phyloP scores from a whole-genome alignment of 2,113 vertebrate genomes.

The Neolamprologus tretocephalus region DNA sequence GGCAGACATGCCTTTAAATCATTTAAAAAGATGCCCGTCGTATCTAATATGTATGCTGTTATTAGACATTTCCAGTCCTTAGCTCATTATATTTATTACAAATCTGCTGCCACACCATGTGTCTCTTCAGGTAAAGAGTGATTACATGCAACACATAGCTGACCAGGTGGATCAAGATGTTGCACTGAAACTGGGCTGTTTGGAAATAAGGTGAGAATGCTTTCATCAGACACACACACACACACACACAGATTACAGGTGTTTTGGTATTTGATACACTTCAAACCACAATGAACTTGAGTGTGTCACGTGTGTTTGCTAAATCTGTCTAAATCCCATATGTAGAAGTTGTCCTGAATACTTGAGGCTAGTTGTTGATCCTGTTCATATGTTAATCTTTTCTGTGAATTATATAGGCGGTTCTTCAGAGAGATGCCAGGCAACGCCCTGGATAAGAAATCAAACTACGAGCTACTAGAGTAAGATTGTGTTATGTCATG shows the following conservation, averaged over 20 bases:
- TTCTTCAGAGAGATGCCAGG: constrained; percentile 97
- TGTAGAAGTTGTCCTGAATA: neutral
- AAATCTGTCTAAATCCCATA: neutral
- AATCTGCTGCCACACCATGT: neutral
- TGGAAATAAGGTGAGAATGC: constrained; percentile 89
- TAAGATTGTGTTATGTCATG: constrained; percentile 69
- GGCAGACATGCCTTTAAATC: neutral
- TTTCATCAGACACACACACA: neutral
- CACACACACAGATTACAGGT: neutral
- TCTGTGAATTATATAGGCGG: constrained; percentile 72
- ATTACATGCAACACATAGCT: constrained; percentile 94
- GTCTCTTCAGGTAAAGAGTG: constrained; percentile 86
- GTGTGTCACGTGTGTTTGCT: neutral
- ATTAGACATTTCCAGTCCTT: neutral
- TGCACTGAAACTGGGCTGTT: constrained; percentile 95
- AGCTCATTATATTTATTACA: neutral
- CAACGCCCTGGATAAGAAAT: constrained; percentile 98
- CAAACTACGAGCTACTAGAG: constrained; percentile 98
- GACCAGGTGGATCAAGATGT: constrained; percentile 97
- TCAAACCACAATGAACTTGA: neutral
- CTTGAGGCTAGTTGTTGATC: neutral
- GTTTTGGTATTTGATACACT: neutral
- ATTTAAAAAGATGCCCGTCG: neutral
- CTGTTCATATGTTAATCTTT: neutral
- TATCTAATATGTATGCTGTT: neutral